Conservation (phyloP, 2,113 vertebrate genomes). For the Chloropsis hardwickii region DNA sequence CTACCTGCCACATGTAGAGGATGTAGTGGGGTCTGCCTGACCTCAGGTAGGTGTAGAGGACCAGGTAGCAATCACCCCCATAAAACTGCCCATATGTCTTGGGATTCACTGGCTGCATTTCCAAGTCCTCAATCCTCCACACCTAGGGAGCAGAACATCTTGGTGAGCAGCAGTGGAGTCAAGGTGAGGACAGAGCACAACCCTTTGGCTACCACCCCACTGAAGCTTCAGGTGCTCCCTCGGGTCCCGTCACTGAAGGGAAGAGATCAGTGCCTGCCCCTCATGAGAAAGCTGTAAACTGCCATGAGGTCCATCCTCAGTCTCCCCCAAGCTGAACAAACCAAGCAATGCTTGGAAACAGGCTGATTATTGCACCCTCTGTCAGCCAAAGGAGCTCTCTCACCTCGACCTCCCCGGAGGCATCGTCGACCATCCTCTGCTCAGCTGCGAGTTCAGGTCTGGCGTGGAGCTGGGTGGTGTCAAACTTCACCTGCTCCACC, state of each 20-base stretch:
- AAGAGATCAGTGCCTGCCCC: not conserved
- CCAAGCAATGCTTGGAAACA: not conserved
- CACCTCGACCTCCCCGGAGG: slow-evolving; percentile 82
- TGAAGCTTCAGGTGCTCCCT: not conserved
- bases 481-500: slow-evolving; percentile 86
- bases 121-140: slow-evolving; percentile 86
- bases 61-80: slow-evolving; percentile 88
- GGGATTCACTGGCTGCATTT: slow-evolving; percentile 79
- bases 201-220: not conserved
- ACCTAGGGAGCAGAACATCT: slow-evolving; percentile 65
- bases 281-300: not conserved
- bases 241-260: not conserved
- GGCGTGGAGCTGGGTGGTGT: slow-evolving; percentile 83
- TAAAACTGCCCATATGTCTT: slow-evolving; percentile 85
- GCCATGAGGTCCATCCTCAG: not conserved
- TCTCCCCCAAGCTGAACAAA: not conserved
- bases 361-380: not conserved
- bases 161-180: not conserved
- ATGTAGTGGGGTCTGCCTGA: slow-evolving; percentile 77
- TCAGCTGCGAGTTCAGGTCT: slow-evolving; percentile 85
- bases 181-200: not conserved
- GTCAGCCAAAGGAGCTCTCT: not conserved
- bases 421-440: slow-evolving; percentile 89
- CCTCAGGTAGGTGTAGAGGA: slow-evolving; percentile 84
- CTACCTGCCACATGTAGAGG: slow-evolving; percentile 92